Evolutionary conservation across 2,888 invertebrate genomes (phyloP).

Genomic region (Phaonia tiefii): DNA sequence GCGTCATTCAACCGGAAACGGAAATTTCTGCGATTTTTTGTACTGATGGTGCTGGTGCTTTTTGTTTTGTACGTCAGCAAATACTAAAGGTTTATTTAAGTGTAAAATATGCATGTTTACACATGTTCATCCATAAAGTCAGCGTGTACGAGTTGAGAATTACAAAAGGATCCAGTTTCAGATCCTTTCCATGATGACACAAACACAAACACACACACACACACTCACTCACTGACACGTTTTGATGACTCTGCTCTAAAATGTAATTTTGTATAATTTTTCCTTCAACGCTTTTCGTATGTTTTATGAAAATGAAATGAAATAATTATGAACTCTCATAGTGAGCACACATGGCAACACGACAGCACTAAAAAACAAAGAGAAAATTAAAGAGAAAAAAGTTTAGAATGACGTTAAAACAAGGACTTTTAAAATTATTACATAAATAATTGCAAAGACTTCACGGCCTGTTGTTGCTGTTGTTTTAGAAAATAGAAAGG

Average conservation of each 20-base stretch:
- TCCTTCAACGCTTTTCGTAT: not conserved
- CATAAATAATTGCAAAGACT: constrained; percentile 16
- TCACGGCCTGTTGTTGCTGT: not conserved
- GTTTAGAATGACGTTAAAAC: not conserved
- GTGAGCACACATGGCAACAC: not conserved
- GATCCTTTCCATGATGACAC: not conserved
- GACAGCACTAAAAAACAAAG: not conserved
- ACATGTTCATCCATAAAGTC: too few relatives aligned
- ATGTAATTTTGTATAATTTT: constrained; percentile 18
- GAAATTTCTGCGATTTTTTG: too few relatives aligned
- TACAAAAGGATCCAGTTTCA: too few relatives aligned
- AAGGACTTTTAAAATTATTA: constrained; percentile 1
- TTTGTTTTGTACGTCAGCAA: too few relatives aligned
- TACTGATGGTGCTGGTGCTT: too few relatives aligned
- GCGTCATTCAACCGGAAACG: too few relatives aligned
- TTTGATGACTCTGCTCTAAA: not conserved
- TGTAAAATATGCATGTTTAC: not conserved
- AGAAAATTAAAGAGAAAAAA: not conserved
- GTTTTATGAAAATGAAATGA: constrained; percentile 17
- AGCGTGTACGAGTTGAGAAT: too few relatives aligned
- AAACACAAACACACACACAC: not conserved
- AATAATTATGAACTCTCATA: constrained; percentile 28
- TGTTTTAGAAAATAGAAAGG: not conserved
- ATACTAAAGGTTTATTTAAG: not conserved
- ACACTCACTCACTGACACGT: too few relatives aligned